Evolutionary conservation across 2,888 invertebrate species (phyloP), one percentile per base, ranked within the genome.

Genomic region (Pseudococcus longispinus): DNA sequence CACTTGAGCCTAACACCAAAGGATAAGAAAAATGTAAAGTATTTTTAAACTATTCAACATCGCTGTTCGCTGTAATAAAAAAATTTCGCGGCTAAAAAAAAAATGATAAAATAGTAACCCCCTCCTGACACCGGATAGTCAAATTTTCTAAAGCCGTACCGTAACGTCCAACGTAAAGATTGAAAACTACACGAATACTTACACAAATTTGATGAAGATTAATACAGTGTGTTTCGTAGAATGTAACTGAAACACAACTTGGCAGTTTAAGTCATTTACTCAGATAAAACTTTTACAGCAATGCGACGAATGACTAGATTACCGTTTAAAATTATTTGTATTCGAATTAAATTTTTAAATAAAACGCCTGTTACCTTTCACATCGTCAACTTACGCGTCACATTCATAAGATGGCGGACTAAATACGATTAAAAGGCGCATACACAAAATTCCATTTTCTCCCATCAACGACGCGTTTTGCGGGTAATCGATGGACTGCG

Each of bases 351-450:
- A 51, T 84, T 82, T 32, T 87, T 11, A 9, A 37, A 18, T 18
- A 42, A 74, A 55, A 87, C 85, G 87, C 89, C 87, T 87, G 88
- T 88, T 85, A 88, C 55, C 55, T 85, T 46, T 83, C 37, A 87
- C 87, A 74, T 88, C 87, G 87, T 85, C 88, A 88, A 88, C 88
- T 87, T 87, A 87, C 88, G 87, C 88, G 88, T 89, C 89, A 88
- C 85, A 87, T 65, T 86, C 83, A 88, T 85, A 88, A 88, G 87
- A 89, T 89, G 89, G 89, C 89, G 89, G 85, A 88, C 88, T 88
- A 88, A 86, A 88, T 87, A 87, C 85, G 74, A 85, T 83, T 84
- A 65, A 84, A 87, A 87, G 87, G 88, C 88, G 88, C 88, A 88
- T 20, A 26, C 2, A 26, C 15, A 29, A 29, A 29, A 70, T 70